These are phyloP conservation scores for Drosophila melanosoma DNA, from an alignment of 2,888 invertebrate species.

Conservation along the genomic window DNA sequence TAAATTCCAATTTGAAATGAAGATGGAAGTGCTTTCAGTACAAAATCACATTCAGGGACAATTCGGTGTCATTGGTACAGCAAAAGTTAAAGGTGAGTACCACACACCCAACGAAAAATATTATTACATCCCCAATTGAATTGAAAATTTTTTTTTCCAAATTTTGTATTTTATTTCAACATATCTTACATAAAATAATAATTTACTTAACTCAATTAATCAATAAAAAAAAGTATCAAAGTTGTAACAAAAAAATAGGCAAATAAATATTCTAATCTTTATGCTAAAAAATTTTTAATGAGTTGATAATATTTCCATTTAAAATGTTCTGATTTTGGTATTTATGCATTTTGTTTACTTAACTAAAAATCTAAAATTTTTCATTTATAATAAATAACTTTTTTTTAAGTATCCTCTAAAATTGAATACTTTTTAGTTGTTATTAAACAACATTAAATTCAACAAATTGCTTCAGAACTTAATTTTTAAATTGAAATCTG, in stretches of 20 bases:
- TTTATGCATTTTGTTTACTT: neutral
- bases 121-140: neutral
- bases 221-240: neutral
- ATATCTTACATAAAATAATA: neutral
- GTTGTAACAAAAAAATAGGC: neutral
- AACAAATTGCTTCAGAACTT: neutral
- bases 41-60: slow-evolving; percentile 91
- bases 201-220: neutral
- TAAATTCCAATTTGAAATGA: slow-evolving; percentile 80
- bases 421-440: neutral
- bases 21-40: slow-evolving; percentile 93
- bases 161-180: neutral
- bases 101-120: neutral
- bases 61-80: slow-evolving; percentile 87
- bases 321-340: neutral
- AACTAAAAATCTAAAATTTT: neutral
- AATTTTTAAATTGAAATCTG: neutral
- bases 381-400: neutral
- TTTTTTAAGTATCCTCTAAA: neutral
- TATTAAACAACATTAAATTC: neutral
- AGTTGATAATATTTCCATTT: neutral
- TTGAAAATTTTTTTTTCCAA: neutral
- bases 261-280: neutral
- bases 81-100: slow-evolving; percentile 89
- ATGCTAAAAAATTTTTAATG: neutral